Conservation (phyloP, 2,797 vertebrate genomes). For the Neoniphon sammara region DNA sequence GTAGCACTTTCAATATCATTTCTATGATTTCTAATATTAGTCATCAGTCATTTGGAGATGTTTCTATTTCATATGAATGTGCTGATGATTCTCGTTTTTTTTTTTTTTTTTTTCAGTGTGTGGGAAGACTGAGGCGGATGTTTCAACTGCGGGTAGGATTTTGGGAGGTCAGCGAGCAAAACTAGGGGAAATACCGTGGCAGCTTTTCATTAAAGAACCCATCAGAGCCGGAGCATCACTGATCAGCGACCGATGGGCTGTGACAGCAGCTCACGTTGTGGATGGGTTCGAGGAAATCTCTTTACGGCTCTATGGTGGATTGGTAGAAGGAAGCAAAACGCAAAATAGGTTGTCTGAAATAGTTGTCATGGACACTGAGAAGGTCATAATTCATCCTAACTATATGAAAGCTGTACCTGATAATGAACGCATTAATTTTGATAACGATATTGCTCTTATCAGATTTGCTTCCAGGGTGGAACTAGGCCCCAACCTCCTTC, state of each 20-base stretch:
- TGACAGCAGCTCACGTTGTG: conserved; percentile 92
- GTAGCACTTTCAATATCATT: conserved; percentile 52
- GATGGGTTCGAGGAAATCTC: rapidly evolving
- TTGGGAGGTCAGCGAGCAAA: conserved; percentile 80
- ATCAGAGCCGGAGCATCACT: conserved; percentile 84
- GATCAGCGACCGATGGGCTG: conserved; percentile 90
- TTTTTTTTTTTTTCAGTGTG: conserved; percentile 83
- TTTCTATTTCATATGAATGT: background rate
- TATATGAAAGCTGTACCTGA: background rate
- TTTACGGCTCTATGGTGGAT: conserved; percentile 52
- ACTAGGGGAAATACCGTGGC: conserved; percentile 88
- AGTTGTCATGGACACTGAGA: conserved; percentile 65
- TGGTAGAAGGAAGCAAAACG: conserved; percentile 15
- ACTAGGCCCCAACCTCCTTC: conserved; percentile 82
- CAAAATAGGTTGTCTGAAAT: rapidly evolving
- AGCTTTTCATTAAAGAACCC: conserved; percentile 74
- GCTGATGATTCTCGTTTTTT: conserved; percentile 9
- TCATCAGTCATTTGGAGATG: background rate
- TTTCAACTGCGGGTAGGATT: conserved; percentile 72
- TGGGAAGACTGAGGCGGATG: conserved; percentile 75
- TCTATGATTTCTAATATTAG: background rate
- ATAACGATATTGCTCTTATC: conserved; percentile 92
- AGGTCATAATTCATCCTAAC: conserved; percentile 85
- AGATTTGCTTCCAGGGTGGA: conserved; percentile 81
- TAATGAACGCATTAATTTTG: conserved; percentile 53